Conservation (phyloP, 2,797 vertebrate genomes). For the Spinus olivaceus region DNA sequence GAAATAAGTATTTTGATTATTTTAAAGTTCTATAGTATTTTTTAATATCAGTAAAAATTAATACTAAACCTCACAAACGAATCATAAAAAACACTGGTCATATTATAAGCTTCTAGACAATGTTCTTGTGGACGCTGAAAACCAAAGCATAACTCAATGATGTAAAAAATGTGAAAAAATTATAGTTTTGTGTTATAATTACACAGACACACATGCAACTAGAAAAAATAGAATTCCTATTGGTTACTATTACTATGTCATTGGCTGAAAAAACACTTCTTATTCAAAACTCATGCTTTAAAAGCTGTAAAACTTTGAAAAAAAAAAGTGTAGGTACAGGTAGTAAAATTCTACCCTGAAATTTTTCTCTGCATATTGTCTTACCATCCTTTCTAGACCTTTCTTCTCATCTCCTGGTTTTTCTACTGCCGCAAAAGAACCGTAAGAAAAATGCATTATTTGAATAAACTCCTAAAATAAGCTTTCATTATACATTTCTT, state of each 20-base stretch:
- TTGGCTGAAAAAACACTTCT: not conserved
- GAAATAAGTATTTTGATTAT: not conserved
- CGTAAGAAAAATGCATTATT: not conserved
- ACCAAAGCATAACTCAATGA: fast-evolving
- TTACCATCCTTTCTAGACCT: not conserved
- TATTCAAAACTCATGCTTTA: not conserved
- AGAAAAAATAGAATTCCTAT: not conserved
- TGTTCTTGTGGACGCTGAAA: not conserved
- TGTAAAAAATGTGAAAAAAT: not conserved
- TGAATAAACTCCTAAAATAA: not conserved
- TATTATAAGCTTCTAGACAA: not conserved
- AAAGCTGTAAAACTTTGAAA: not conserved
- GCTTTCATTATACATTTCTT: not conserved
- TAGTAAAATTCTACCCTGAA: not conserved
- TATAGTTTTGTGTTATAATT: not conserved
- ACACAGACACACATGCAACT: not conserved
- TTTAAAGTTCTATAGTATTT: not conserved
- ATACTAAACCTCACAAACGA: not conserved
- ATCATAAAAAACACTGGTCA: not conserved
- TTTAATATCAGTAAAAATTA: not conserved
- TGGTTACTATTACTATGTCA: not conserved
- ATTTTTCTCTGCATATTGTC: not conserved
- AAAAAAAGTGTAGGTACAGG: not conserved
- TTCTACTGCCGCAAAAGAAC: not conserved
- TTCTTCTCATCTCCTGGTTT: not conserved